Conservation (phyloP, 1,140 invertebrate species). For the Drosophila santomea region DNA sequence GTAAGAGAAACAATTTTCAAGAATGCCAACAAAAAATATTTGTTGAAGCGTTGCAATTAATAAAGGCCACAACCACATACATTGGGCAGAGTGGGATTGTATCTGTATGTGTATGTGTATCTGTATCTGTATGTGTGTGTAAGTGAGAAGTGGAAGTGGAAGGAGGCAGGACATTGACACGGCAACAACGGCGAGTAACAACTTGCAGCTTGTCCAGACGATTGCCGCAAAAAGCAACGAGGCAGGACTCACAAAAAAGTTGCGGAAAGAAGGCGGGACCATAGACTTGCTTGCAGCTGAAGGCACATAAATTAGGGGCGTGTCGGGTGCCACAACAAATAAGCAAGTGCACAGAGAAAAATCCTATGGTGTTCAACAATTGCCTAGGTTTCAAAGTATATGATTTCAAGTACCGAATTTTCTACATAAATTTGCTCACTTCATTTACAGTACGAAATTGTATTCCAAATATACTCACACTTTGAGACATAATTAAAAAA, state of each 20-base stretch:
- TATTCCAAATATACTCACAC: no score
- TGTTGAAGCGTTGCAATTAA: constrained; percentile 81
- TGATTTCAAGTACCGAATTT: neutral
- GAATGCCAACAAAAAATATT: constrained; percentile 65
- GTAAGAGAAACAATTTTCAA: constrained; percentile 45
- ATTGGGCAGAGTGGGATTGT: neutral
- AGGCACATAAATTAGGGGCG: constrained; percentile 80
- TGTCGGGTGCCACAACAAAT: constrained; percentile 48
- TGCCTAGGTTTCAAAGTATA: neutral
- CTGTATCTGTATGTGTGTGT: neutral
- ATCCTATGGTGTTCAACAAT: neutral
- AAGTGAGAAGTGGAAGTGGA: constrained; percentile 7
- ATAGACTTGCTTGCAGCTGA: constrained; percentile 70
- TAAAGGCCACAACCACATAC: constrained; percentile 64
- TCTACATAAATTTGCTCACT: neutral
- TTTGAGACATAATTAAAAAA: no score
- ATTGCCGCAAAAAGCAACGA: constrained; percentile 28
- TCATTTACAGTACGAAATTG: no score
- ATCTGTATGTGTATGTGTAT: neutral
- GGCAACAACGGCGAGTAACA: constrained; percentile 40
- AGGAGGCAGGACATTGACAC: constrained; percentile 71
- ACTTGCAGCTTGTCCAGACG: constrained; percentile 44
- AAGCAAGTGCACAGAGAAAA: constrained; percentile 16
- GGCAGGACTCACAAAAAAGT: constrained; percentile 45
- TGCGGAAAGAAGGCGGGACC: constrained; percentile 62